Evolutionary conservation across 2,797 vertebrate genomes (phyloP).

Genomic region (Tokudaia tokunoshimensis): DNA sequence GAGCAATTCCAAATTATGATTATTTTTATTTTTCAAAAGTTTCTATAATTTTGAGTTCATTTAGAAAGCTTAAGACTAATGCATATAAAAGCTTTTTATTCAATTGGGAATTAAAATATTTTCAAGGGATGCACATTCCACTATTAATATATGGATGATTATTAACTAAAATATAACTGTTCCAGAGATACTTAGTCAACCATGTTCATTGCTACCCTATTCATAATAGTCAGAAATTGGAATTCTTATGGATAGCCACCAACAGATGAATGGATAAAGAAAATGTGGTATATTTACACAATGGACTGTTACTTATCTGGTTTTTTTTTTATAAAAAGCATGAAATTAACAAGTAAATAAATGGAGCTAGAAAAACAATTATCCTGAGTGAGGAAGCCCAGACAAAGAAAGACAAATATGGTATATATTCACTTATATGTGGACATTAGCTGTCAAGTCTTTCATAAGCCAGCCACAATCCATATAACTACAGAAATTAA

Average conservation of each 20-base stretch:
- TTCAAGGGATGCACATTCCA: background rate
- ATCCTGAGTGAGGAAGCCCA: background rate
- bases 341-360: background rate
- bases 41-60: background rate
- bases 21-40: background rate
- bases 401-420: background rate
- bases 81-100: background rate
- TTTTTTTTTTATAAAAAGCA: background rate
- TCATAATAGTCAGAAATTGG: background rate
- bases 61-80: constrained; percentile 11
- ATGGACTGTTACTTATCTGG: background rate
- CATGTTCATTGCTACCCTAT: background rate
- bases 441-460: background rate
- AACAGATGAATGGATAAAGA: background rate
- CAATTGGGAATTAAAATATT: background rate
- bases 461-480: background rate
- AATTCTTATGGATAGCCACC: background rate
- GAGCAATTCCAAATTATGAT: background rate
- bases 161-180: constrained; percentile 1
- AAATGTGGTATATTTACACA: background rate
- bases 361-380: background rate
- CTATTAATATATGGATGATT: background rate
- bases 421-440: background rate
- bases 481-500: background rate
- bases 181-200: background rate